A percentile compares a stretch with the other conserved stretches of the same genome.
These are phyloP conservation scores for Platyscapa corneri DNA, from an alignment of 1,140 invertebrate genomes.

Conservation along the genomic window DNA sequence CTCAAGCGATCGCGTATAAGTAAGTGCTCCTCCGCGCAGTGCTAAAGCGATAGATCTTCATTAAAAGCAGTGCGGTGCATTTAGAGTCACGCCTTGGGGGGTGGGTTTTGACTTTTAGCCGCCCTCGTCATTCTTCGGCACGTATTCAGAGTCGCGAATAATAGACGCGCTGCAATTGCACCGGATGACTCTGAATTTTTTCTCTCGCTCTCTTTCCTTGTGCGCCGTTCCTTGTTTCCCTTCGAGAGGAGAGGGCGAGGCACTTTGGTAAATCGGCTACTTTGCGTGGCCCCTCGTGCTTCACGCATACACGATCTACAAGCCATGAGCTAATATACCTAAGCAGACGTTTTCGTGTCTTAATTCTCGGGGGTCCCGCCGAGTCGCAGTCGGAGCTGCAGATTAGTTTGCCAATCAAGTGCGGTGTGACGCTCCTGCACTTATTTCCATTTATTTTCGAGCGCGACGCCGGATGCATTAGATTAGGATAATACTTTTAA, in stretches of 20 bases:
- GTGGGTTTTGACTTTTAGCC: conserved; percentile 58
- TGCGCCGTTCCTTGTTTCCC: neutral
- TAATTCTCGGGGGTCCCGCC: conserved; percentile 4
- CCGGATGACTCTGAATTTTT: conserved; percentile 60
- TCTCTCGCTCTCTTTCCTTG: conserved; percentile 7
- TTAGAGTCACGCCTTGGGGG: conserved; percentile 61
- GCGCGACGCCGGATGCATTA: neutral
- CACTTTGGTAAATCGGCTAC: conserved; percentile 21
- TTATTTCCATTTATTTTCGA: neutral
- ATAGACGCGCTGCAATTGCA: conserved; percentile 58
- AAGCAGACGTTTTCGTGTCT: conserved; percentile 23
- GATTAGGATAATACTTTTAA: conserved; percentile 11
- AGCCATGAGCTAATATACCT: neutral
- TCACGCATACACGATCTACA: conserved; percentile 5
- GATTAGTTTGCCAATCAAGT: conserved; percentile 20
- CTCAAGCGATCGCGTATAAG: conserved; percentile 31
- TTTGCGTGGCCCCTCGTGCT: conserved; percentile 1
- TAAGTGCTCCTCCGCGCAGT: conserved; percentile 2
- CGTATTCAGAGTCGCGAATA: conserved; percentile 57
- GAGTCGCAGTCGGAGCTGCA: neutral
- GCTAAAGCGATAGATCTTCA: conserved; percentile 63
- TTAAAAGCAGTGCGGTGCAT: conserved; percentile 59
- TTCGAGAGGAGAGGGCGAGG: neutral
- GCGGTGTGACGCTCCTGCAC: neutral
- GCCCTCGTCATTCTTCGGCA: conserved; percentile 65